Base-by-base conservation (phyloP, 2,888 invertebrate genomes). In the Papilio gigon region DNA sequence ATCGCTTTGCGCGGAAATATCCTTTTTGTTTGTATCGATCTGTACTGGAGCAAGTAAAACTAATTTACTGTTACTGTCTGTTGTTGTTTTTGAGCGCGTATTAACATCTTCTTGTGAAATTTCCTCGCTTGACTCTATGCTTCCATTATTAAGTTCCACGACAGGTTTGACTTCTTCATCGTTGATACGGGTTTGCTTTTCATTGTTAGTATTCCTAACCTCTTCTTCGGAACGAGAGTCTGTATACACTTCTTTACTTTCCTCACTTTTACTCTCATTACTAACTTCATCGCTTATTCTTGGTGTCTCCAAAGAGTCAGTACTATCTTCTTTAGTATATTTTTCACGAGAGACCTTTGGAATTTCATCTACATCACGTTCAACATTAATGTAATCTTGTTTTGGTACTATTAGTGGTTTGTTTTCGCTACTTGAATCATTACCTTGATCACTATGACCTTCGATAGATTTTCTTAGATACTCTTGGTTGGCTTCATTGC, bases 101-200 rank as follows among this genome's bases (percentile, higher is more conserved):
- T 65, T 53, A 11, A 9, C 14, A 53, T 22, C 17, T 37, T 58
- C 70, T 37, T 69, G 33, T 33, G 63, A 40, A 44, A 42, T 71
- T 73, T 79, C 80, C 70, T 79, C 78, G 64, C 67, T 74, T 47
- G 80, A 81, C 68, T 84, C 85, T 40, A 67, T 73, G 71, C 79
- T 83, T 71, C 88, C 87, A 53, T 77, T 77, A 73, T 84, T 85
- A 22, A 87, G 81, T 83, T 92, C 91, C 22, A 89, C 83, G 9
- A 91, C 91, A 50, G 92, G 90, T 76, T 84, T 89, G 1, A 89
- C 79, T 81, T 89, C 89, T 30, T 81, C 90, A 44, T 88, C 86
- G 73, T 90, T 86, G 60, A 87, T 83, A 35, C 79, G 77, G 47
- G 81, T 75, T 59, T 80, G 76, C 68, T 76, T 73, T 71, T 75